A percentile compares a stretch with the other conserved stretches of the same genome.
phyloP scores from a whole-genome alignment of 2,888 invertebrate species.

The Sphaerophoria rueppellii region DNA sequence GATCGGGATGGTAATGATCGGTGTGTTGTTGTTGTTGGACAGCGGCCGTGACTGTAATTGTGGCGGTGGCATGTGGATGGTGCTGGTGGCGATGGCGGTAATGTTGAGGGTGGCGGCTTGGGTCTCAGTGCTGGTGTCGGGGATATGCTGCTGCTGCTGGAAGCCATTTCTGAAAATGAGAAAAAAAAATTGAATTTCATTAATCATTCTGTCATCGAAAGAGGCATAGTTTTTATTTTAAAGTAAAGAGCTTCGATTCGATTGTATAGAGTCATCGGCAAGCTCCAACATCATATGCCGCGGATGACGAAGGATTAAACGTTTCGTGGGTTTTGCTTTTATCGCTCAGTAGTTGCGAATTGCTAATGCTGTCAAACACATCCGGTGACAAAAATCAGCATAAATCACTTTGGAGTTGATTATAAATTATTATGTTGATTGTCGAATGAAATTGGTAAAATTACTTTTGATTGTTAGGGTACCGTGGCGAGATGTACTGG shows the following conservation, averaged over 20 bases:
- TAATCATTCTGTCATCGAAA: constrained; percentile 56
- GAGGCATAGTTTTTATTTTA: constrained; percentile 3
- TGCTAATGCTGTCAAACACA: constrained; percentile 74
- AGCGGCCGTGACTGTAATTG: constrained; percentile 5
- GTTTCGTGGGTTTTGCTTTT: constrained; percentile 12
- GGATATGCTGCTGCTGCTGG: constrained; percentile 79
- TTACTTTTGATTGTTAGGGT: not conserved
- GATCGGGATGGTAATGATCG: no score
- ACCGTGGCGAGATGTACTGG: constrained; percentile 10
- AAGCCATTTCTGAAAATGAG: constrained; percentile 79
- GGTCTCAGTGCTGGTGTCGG: constrained; percentile 74
- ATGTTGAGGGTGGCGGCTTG: constrained; percentile 55
- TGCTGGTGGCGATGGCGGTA: constrained; percentile 27
- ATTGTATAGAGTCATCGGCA: constrained; percentile 8
- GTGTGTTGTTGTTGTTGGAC: constrained; percentile 52
- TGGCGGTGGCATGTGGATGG: constrained; percentile 15
- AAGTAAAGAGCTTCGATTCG: constrained; percentile 1
- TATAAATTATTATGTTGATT: constrained; percentile 47
- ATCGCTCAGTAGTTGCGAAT: constrained; percentile 28
- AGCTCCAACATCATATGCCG: not conserved
- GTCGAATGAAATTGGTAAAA: constrained; percentile 43
- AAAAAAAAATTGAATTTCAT: constrained; percentile 52
- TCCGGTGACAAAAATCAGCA: constrained; percentile 74
- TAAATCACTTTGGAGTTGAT: constrained; percentile 61
- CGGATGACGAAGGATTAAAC: constrained; percentile 44